Evolutionary conservation across 2,113 vertebrate species (phyloP), one percentile per base, ranked within the genome.

Genomic region (Chamaetylas fuelleborni): DNA sequence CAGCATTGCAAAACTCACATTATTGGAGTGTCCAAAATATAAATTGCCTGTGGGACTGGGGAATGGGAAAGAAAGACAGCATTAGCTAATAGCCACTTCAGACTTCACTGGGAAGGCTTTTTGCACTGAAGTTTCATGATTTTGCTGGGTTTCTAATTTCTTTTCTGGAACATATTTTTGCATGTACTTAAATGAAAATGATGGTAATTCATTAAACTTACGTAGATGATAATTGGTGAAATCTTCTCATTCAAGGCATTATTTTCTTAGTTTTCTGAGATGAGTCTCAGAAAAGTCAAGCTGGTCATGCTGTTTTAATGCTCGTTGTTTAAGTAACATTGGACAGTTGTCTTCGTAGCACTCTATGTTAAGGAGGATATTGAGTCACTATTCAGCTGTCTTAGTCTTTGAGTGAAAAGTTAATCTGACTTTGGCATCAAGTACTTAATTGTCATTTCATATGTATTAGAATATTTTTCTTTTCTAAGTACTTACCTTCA

Each of bases 301-400:
- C 6, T 31, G 13, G 22, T 58, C 13, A 8, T 61, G 29, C 19
- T 34, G 76, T 53, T 78, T 70, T 8, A 45, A 34, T 54, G 43
- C 12, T 31, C 0, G 0, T 40, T 76, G 2, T 47, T 84, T 47
- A 61, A 56, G 16, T 74, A 31, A 40, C 5, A 13, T 22, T 45
- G 22, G 13, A 6, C 26, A 38, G 23, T 26, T 45, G n/a, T 13
- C 17, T 65, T 81, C 24, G 9, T 58, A 64, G 33, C 12, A 16
- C 14, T 73, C 31, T 5, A 0, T 23, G 8, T 47, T 65, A 70
- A 81, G 53, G 34, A 66, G 12, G 42, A 6, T 82, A 12, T 9
- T 51, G 45, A 45, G 16, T 62, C 25, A n/a, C 47, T 53, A 1
- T 33, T 85, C 50, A 26, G 9, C 45, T 86, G 13, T 51, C 19